Evolutionary conservation across 2,113 vertebrate genomes (phyloP).

Genomic region (Macheiramphus alcinus): DNA sequence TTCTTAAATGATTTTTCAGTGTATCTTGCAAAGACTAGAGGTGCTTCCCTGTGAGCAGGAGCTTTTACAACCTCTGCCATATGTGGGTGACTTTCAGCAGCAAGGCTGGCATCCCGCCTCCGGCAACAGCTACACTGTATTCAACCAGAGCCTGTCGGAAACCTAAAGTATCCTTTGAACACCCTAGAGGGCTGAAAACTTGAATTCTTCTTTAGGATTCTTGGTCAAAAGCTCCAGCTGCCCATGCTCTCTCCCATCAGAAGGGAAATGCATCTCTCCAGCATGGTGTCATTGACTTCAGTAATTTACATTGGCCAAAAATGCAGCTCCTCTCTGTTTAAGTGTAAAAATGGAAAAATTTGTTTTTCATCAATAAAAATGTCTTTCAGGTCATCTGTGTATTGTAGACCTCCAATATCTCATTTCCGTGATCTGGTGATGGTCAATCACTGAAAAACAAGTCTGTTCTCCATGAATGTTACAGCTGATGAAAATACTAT

Average conservation of each 20-base stretch:
- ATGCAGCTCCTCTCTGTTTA: neutral
- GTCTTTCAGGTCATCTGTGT: neutral
- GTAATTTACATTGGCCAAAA: neutral
- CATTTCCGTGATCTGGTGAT: neutral
- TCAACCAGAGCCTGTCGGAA: neutral
- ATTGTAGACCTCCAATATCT: neutral
- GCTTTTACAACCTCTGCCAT: neutral
- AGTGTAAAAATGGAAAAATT: neutral
- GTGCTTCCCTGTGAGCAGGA: neutral
- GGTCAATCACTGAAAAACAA: neutral
- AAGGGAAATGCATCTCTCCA: neutral
- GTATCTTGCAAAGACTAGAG: neutral
- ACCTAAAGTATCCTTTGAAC: rapidly evolving
- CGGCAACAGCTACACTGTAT: neutral
- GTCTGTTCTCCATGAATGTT: neutral
- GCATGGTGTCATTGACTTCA: neutral
- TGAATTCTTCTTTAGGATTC: neutral
- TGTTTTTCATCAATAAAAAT: neutral
- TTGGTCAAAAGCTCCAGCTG: neutral
- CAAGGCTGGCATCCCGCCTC: neutral
- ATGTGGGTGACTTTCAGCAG: rapidly evolving
- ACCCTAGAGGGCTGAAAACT: neutral
- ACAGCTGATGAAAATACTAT: neutral
- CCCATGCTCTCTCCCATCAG: no score
- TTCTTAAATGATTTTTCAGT: neutral